Evolutionary conservation across 2,888 invertebrate genomes (phyloP).

Genomic region (Leucozona laternaria): DNA sequence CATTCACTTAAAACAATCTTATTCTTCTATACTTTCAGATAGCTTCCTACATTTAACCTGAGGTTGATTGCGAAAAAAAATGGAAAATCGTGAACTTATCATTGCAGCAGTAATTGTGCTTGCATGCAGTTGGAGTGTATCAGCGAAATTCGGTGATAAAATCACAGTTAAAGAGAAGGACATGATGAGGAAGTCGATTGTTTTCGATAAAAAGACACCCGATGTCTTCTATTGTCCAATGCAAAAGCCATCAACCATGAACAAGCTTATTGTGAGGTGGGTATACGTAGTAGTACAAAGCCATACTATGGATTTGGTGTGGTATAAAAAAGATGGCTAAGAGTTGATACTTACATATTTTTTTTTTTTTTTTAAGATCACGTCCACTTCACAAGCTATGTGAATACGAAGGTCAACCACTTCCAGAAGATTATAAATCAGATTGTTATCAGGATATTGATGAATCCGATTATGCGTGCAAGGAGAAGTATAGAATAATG

Average conservation of each 20-base stretch:
- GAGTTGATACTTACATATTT: neutral
- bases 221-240: constrained; percentile 92
- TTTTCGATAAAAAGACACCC: constrained; percentile 91
- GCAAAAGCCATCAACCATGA: constrained; percentile 90
- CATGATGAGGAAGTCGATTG: constrained; percentile 91
- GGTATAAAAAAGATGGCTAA: neutral
- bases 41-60: constrained; percentile 9
- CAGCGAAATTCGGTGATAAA: constrained; percentile 79
- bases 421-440: constrained; percentile 90
- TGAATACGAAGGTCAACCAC: constrained; percentile 88
- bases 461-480: constrained; percentile 91
- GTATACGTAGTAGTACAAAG: no score
- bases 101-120: constrained; percentile 57
- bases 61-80: constrained; percentile 25
- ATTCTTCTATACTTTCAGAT: constrained; percentile 43
- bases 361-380: constrained; percentile 83
- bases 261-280: constrained; percentile 88
- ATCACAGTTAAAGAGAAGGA: constrained; percentile 85
- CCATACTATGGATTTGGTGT: neutral
- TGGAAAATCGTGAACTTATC: constrained; percentile 59
- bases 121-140: constrained; percentile 74
- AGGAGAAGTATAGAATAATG: constrained; percentile 92
- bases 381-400: constrained; percentile 89
- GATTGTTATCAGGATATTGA: constrained; percentile 92
- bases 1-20: neutral